Conservation (phyloP, 1,140 invertebrate species). For the Halictus rubicundus region DNA sequence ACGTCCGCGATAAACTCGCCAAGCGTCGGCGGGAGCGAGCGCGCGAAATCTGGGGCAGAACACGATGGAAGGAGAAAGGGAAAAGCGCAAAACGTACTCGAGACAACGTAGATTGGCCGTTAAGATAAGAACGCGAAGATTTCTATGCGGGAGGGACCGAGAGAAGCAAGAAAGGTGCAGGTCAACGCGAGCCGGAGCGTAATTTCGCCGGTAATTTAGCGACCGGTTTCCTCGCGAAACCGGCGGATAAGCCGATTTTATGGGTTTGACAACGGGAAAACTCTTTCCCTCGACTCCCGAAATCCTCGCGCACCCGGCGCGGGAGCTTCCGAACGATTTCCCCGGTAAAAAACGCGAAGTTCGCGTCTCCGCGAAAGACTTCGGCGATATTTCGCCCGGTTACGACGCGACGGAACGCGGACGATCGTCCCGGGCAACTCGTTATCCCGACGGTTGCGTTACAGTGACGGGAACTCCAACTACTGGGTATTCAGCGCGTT, state of each 20-base stretch:
- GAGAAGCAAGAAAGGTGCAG: constrained; percentile 55
- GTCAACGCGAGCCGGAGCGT: constrained; percentile 66
- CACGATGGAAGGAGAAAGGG: background rate
- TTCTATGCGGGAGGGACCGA: constrained; percentile 15
- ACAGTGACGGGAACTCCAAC: background rate
- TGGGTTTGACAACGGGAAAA: constrained; percentile 44
- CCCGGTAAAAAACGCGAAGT: no score
- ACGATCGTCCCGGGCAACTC: background rate
- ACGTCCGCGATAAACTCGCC: constrained; percentile 64
- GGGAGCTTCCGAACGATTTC: background rate
- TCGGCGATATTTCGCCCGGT: background rate
- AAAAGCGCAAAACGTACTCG: constrained; percentile 64
- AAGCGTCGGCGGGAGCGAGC: background rate
- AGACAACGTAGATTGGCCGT: constrained; percentile 79
- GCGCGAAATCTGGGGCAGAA: constrained; percentile 32
- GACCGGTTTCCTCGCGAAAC: constrained; percentile 39
- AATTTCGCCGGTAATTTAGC: constrained; percentile 56
- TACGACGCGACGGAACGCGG: background rate
- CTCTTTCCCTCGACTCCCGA: constrained; percentile 10
- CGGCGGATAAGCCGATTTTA: constrained; percentile 68
- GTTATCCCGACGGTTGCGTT: background rate
- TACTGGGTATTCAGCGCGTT: constrained; percentile 15
- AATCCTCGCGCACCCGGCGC: background rate
- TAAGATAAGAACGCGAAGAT: constrained; percentile 73
- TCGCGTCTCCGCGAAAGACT: no score